Percentiles rank a stretch among this genome's conserved stretches.
Evolutionary conservation across 2,797 vertebrate species (phyloP).

Genomic region (Falco columbarius): DNA sequence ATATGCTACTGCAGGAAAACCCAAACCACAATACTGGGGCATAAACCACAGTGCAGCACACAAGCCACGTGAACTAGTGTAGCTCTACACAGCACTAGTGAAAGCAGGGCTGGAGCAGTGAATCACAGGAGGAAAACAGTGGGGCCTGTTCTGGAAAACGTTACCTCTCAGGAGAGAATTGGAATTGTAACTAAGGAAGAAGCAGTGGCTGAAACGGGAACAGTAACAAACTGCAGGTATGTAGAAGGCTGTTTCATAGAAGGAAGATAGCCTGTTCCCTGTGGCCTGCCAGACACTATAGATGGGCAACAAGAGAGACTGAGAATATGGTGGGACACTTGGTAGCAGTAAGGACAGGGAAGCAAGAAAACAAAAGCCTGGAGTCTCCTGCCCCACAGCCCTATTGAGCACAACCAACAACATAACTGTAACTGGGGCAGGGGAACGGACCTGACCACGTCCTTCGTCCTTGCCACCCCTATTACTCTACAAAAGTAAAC

Average conservation of each 20-base stretch:
- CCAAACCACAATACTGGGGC: background rate
- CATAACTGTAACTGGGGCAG: background rate
- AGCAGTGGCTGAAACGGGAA: background rate
- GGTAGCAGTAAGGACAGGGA: background rate
- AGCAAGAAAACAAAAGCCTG: background rate
- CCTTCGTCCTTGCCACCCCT: background rate
- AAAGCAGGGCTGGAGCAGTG: background rate
- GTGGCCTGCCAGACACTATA: background rate
- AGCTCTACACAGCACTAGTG: background rate
- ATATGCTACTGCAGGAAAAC: background rate
- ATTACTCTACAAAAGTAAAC: background rate
- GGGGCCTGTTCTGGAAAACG: background rate
- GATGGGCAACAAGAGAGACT: background rate
- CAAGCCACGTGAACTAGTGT: fast-evolving
- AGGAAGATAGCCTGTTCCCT: background rate
- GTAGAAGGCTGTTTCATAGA: background rate
- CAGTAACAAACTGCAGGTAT: fast-evolving
- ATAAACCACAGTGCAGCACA: fast-evolving
- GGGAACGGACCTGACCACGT: fast-evolving
- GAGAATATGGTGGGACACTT: fast-evolving
- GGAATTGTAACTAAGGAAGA: background rate
- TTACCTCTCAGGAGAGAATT: fast-evolving
- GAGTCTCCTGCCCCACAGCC: background rate
- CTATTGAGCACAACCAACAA: too few relatives aligned
- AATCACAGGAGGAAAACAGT: background rate